Base-by-base conservation (phyloP, 2,113 vertebrate species). In the Thalassoma bifasciatum region DNA sequence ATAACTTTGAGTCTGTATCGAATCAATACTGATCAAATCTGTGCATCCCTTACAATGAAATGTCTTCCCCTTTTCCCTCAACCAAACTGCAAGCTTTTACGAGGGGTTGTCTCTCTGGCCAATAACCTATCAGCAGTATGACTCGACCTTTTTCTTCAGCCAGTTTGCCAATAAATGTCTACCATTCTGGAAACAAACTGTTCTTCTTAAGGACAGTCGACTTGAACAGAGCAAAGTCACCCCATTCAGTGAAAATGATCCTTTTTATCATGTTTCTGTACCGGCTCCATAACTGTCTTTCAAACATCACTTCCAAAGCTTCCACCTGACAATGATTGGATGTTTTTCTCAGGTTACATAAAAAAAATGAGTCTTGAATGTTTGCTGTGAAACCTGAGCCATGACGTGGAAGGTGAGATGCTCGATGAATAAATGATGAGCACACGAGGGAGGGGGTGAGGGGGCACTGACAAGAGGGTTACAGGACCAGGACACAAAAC, bases 371-470 rank as follows among this genome's bases (percentile, higher is more conserved):
- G 42, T 78, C 53, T 72, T 69, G 36, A 70, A 82, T 75, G 74
- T 54, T 69, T 58, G 68, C 57, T 30, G 68, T 75, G 81, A 74
- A 83, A 89, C 66, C 58, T 68, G 69, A 89, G 65, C 62, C 66
- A 22, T 75, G 81, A 83, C 24, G 77, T 81, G 81, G 66, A 90
- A 66, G 77, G 74, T 76, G 85, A 88, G 74, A 89, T 56, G 79
- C 44, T 50, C 0, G 1, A 77, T 89, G 83, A 91, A 90, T 89
- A 73, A 89, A 86, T 68, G 56, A 89, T 85, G 67, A 75, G 62
- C 17, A 81, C 2, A 52, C 66, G 30, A 71, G 56, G 77, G 58
- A 52, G 37, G 34, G 44, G 26, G 51, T 58, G 53, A 14, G 53
- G 58, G 69, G 78, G 49, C 0, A 17, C 26, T 50, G 80, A 69